phyloP scores from a whole-genome alignment of 1,140 invertebrate genomes.

The Scaptomyza pallida region DNA sequence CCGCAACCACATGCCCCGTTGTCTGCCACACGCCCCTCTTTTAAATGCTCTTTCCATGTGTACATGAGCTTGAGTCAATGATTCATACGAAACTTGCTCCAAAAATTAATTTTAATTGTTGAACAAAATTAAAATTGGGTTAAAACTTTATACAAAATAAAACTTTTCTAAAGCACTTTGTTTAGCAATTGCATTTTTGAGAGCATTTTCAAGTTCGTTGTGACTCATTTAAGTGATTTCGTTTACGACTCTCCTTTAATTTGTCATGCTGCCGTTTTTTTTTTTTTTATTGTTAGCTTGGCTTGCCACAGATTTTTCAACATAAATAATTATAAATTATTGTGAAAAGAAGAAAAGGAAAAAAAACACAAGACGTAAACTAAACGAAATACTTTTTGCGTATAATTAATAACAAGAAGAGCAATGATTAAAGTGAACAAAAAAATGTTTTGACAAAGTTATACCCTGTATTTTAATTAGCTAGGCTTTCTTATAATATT shows the following conservation, averaged over 20 bases:
- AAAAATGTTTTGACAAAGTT: neutral
- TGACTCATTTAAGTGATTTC: neutral
- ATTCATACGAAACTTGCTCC: neutral
- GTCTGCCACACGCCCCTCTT: too few species aligned
- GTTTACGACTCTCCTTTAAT: constrained; percentile 7
- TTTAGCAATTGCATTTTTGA: neutral
- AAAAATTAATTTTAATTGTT: neutral
- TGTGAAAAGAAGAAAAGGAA: neutral
- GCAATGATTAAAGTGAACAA: neutral
- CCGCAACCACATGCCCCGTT: constrained; percentile 21
- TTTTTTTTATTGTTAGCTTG: too few species aligned
- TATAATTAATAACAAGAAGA: constrained; percentile 20
- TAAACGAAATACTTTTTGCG: constrained; percentile 30
- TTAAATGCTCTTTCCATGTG: constrained; percentile 3
- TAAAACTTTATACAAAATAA: neutral
- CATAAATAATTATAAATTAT: constrained; percentile 61
- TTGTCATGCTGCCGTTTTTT: constrained; percentile 2
- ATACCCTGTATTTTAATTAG: constrained; percentile 9
- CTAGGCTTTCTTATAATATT: too few species aligned
- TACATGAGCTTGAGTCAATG: neutral
- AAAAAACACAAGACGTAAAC: constrained; percentile 16
- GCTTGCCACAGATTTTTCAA: constrained; percentile 22
- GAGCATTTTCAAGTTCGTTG: constrained; percentile 10
- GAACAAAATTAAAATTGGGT: neutral
- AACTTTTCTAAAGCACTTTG: too few species aligned